These are phyloP conservation scores for Drosophila parvula DNA, from an alignment of 1,140 invertebrate species.

Conservation along the genomic window DNA sequence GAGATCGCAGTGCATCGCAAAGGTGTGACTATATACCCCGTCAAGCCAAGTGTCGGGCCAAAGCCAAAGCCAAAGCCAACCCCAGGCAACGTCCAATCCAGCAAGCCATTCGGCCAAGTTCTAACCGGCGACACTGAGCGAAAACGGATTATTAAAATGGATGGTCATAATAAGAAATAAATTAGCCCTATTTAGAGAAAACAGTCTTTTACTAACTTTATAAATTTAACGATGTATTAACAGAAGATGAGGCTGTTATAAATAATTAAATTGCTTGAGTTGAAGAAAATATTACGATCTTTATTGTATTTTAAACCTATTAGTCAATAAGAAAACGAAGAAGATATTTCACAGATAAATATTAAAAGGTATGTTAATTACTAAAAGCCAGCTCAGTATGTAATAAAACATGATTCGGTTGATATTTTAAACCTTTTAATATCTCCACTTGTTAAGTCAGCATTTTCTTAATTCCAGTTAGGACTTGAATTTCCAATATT, in stretches of 20 bases:
- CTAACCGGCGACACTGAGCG: conserved; percentile 17
- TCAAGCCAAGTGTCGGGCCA: conserved; percentile 10
- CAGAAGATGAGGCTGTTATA: too few relatives aligned
- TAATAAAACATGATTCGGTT: neutral
- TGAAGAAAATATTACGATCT: too few relatives aligned
- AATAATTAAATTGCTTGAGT: too few relatives aligned
- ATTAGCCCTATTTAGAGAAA: too few relatives aligned
- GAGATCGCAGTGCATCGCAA: conserved; percentile 58
- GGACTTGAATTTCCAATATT: neutral
- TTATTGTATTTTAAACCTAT: too few relatives aligned
- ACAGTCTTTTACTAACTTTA: too few relatives aligned
- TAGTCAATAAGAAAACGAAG: neutral
- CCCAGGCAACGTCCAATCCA: conserved; percentile 9
- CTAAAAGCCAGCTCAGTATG: too few relatives aligned
- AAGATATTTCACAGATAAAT: neutral
- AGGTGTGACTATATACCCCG: conserved; percentile 58
- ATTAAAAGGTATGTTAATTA: neutral
- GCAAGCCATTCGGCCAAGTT: conserved; percentile 25
- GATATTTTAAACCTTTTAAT: neutral
- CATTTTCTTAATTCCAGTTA: conserved; percentile 5
- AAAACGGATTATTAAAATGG: neutral
- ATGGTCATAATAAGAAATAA: too few relatives aligned
- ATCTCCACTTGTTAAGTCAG: neutral
- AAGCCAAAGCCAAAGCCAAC: conserved; percentile 23
- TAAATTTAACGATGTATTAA: too few relatives aligned